phyloP scores from a whole-genome alignment of 2,797 vertebrate species.

The Tragelaphus oryx region DNA sequence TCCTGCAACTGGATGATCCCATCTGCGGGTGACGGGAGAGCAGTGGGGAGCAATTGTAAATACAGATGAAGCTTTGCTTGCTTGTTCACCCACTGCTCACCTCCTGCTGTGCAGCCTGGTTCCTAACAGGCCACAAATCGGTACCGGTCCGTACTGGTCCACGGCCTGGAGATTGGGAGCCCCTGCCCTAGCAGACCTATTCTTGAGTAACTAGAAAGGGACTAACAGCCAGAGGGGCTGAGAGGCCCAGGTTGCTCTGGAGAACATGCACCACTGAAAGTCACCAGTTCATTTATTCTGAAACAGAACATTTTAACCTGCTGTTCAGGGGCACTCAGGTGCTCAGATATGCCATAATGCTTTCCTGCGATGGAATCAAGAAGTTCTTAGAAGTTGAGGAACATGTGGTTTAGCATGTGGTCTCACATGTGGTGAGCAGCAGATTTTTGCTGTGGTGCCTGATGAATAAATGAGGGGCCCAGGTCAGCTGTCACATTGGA shows the following conservation, averaged over 20 bases:
- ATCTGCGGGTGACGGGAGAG: neutral
- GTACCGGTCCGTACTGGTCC: neutral
- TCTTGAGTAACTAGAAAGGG: neutral
- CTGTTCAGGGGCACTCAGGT: neutral
- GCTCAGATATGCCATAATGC: neutral
- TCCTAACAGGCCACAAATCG: neutral
- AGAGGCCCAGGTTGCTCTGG: neutral
- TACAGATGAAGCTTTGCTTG: neutral
- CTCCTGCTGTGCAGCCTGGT: neutral
- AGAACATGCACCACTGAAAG: neutral
- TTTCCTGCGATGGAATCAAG: neutral
- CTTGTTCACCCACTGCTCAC: neutral
- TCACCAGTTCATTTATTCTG: neutral
- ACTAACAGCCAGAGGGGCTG: neutral
- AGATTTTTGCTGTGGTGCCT: neutral
- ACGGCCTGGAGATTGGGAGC: neutral
- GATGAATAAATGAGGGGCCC: neutral
- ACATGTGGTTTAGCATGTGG: neutral
- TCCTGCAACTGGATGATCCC: neutral
- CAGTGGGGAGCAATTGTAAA: neutral
- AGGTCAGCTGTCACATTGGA: neutral
- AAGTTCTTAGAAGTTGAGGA: neutral
- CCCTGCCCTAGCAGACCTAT: neutral
- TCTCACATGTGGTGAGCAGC: rapidly evolving
- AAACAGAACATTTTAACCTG: neutral